These are phyloP conservation scores for Sepiola atlantica DNA, from an alignment of 2,888 invertebrate species.

Conservation along the genomic window DNA sequence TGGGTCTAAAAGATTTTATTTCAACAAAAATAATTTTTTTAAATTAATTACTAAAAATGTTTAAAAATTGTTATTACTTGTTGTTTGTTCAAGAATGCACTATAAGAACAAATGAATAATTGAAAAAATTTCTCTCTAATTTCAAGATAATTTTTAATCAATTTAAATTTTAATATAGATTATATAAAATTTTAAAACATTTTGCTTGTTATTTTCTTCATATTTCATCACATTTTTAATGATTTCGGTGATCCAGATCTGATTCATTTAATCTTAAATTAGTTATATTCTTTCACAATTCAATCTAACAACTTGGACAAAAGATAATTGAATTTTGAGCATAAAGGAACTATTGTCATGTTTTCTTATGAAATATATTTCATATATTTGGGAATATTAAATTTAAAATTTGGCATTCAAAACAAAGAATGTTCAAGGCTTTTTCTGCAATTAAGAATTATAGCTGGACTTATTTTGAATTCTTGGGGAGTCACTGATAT, in stretches of 20 bases:
- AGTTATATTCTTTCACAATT: not conserved
- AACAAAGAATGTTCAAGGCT: not conserved
- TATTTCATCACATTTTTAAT: too few relatives aligned
- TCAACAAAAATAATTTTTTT: not conserved
- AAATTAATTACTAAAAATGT: not conserved
- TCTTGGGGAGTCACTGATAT: not conserved
- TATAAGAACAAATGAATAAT: not conserved
- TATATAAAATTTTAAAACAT: too few relatives aligned
- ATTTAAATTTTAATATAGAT: too few relatives aligned
- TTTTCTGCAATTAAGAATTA: not conserved
- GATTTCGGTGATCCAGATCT: not conserved
- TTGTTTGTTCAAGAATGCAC: not conserved
- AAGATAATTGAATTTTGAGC: not conserved
- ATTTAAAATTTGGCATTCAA: not conserved
- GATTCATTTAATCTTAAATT: not conserved
- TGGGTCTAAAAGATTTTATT: not conserved
- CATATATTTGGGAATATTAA: not conserved
- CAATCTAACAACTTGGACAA: not conserved
- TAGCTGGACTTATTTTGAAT: not conserved
- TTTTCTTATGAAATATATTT: not conserved
- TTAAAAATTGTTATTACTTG: not conserved
- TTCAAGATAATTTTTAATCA: not conserved
- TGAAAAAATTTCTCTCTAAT: not conserved
- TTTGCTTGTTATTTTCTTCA: not conserved
- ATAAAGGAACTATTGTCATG: not conserved